phyloP scores from a whole-genome alignment of 2,797 vertebrate species.

The Xiphorhynchus erythropygius region DNA sequence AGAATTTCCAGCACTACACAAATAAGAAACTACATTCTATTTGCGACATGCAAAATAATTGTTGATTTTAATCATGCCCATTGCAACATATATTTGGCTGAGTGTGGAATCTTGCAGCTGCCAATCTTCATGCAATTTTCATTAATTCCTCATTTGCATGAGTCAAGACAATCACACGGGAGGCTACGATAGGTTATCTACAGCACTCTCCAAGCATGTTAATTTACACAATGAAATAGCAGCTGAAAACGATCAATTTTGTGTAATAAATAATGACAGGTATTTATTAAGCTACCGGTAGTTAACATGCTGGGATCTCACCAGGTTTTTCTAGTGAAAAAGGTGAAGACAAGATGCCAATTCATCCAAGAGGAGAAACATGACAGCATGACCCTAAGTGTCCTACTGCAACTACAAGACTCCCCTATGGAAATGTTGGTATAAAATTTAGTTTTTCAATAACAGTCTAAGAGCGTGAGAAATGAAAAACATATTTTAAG shows the following conservation, averaged over 20 bases:
- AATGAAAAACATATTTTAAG: not conserved
- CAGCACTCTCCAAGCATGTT: not conserved
- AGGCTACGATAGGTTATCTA: not conserved
- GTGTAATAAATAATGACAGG: not conserved
- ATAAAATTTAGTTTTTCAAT: not conserved
- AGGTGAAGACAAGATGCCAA: constrained; percentile 20
- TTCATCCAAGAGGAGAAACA: constrained; percentile 29
- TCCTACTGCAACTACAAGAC: constrained; percentile 9
- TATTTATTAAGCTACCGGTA: not conserved
- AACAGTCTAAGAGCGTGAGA: not conserved
- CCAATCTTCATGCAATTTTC: not conserved
- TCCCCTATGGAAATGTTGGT: not conserved
- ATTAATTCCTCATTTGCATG: not conserved
- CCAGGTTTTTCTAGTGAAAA: constrained; percentile 31
- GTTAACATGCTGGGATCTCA: constrained; percentile 46
- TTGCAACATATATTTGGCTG: not conserved
- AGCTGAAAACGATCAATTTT: not conserved
- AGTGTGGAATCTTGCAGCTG: constrained; percentile 4
- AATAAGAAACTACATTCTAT: not conserved
- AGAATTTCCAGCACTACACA: not conserved
- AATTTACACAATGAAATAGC: not conserved
- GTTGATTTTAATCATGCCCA: not conserved
- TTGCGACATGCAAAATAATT: not conserved
- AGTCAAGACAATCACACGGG: not conserved
- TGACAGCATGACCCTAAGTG: constrained; percentile 10